Base-by-base conservation (phyloP, 2,797 vertebrate genomes). In the Dallia pectoralis region DNA sequence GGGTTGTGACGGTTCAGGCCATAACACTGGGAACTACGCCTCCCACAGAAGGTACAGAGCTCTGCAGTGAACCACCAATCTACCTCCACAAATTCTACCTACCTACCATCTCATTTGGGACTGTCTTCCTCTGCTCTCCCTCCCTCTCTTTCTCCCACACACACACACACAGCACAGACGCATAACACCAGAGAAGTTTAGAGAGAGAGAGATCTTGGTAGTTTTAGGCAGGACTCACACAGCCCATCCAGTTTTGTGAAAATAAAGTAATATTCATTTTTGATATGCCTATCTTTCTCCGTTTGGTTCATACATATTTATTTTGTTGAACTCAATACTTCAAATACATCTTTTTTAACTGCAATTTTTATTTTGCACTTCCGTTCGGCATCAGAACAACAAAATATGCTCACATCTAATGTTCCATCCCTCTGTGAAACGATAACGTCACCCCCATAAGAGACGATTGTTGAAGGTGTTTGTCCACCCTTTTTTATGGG, bases 11-110 rank as follows among this genome's bases (percentile, higher is more conserved):
- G 97, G 97, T 89, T 99, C 98, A 84, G 98, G 98, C 88, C 98
- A 99, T 91, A 99, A 98, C 89, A 99, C 98, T 75, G 98, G 98
- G 92, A 99, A 99, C 92, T 99, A 99, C 70, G 97, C 97, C 81
- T 99, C 97, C 86, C 97, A 99, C 91, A 96, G 97, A 93, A 99
- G 97, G 97, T 99, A 93, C 90, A 92, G 14, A 49, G 49, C 48
- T 32, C 32, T 11, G 11, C n/a, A 68, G n/a, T n/a, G 6, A 44
- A 36, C 11, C 16, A 88, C 82, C 48, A 51, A 27, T 68, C 44
- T 48, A 27, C 33, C 1, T 62, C n/a, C 30, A 56, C n/a, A 32
- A 48, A 12, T 47, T 27, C 67, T 61, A 47, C 33, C 30, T 22
- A 68, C 40, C 14, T 30, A 16, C 67, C 47, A 48, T 56, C 69